A percentile compares a stretch with the other conserved stretches of the same genome.
phyloP scores from a whole-genome alignment of 2,888 invertebrate species.

The Xestia ashworthii region DNA sequence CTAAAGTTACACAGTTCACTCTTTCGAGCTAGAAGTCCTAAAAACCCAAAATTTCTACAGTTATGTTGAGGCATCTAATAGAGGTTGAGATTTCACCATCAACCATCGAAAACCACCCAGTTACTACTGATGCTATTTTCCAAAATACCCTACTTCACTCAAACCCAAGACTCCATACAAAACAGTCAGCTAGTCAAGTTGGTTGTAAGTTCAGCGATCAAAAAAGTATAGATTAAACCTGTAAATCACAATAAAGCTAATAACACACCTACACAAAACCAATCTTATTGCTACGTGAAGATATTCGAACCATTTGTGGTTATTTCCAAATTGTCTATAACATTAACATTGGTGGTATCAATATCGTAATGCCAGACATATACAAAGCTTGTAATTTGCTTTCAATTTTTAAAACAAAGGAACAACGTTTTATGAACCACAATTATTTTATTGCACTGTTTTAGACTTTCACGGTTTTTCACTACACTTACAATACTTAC shows the following conservation, averaged over 20 bases:
- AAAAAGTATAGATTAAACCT: background rate
- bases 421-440: conserved; percentile 18
- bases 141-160: background rate
- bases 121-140: background rate
- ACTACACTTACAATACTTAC: too few species aligned
- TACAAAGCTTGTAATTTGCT: conserved; percentile 47
- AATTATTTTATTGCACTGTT: background rate
- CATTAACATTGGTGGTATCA: conserved; percentile 29
- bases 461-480: too few species aligned
- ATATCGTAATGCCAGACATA: conserved; percentile 43
- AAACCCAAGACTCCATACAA: background rate
- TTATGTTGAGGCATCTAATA: background rate
- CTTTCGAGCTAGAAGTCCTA: background rate
- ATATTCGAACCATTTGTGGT: conserved; percentile 45
- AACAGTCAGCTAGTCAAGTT: background rate
- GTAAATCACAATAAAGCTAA: conserved; percentile 19
- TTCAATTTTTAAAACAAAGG: conserved; percentile 56
- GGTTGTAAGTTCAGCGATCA: background rate
- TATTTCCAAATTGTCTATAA: conserved; percentile 33
- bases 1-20: background rate
- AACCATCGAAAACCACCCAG: background rate
- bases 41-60: background rate
- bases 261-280: conserved; percentile 26
- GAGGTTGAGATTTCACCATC: too few species aligned
- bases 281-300: conserved; percentile 36